phyloP scores from a whole-genome alignment of 2,113 vertebrate species.

The Morphnarchus princeps region DNA sequence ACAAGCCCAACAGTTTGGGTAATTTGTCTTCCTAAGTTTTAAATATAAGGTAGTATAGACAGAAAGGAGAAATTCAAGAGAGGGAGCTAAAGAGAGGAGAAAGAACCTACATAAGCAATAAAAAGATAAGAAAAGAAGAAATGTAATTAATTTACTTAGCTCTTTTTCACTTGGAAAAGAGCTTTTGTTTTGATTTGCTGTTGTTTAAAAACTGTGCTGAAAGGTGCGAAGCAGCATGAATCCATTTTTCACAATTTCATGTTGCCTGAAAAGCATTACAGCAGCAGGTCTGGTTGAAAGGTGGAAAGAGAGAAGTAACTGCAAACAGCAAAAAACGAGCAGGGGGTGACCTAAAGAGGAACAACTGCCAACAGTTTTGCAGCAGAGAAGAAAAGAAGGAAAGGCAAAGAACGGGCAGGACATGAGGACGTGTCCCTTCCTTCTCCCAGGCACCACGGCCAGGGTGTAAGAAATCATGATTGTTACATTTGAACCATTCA shows the following conservation, averaged over 20 bases:
- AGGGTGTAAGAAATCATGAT: background rate
- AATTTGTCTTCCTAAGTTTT: constrained; percentile 6
- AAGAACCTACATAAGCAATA: background rate
- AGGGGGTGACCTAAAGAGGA: background rate
- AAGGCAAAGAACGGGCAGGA: background rate
- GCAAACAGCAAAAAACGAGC: background rate
- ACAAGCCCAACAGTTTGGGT: background rate
- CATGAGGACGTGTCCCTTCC: background rate
- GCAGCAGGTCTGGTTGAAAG: background rate
- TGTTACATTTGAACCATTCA: background rate
- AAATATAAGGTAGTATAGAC: background rate
- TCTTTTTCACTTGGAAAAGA: background rate
- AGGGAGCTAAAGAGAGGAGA: background rate
- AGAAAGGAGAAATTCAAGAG: background rate
- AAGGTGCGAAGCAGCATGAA: background rate
- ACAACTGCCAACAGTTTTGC: background rate
- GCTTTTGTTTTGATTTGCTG: background rate
- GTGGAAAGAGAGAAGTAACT: background rate
- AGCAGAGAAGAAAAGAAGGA: background rate
- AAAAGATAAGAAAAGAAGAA: background rate
- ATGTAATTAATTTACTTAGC: background rate
- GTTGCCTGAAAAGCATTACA: background rate
- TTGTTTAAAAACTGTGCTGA: constrained; percentile 10
- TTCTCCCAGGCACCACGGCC: background rate
- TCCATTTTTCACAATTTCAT: background rate